A percentile compares a stretch with the other conserved stretches of the same genome.
phyloP scores from a whole-genome alignment of 2,113 vertebrate genomes.

The human region GRCh38 chr4:47191501-47192000 shows the following conservation, averaged over 20 bases:
- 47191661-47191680: background rate
- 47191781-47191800: background rate
- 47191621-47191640: background rate
- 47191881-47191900: background rate
- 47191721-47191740: background rate
- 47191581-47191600: background rate
- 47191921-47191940: background rate
- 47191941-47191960: background rate
- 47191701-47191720: background rate
- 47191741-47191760: background rate
- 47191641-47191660: background rate
- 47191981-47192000: background rate
- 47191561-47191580: background rate
- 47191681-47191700: background rate
- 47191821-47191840: background rate
- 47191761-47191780: background rate
- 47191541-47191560: background rate
- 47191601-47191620: background rate
- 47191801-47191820: background rate
- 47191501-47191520: background rate
- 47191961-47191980: background rate
- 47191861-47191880: background rate
- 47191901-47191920: background rate
- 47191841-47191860: background rate
- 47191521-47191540: background rate